These are phyloP conservation scores for Heterocephalus glaber DNA, from an alignment of 2,113 vertebrate species.

Conservation along the genomic window DNA sequence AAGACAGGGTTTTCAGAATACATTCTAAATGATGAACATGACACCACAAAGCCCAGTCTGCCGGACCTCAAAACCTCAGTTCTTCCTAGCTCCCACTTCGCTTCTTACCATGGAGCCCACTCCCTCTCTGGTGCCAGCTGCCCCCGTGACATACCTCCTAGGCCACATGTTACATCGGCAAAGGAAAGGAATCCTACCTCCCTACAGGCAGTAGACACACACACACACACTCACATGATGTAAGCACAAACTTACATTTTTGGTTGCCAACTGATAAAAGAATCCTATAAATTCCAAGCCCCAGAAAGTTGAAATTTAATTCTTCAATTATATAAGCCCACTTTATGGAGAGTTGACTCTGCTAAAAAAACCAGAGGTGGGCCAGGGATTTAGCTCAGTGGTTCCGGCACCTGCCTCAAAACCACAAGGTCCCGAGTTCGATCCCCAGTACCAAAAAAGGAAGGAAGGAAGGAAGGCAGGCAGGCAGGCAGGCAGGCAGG, in stretches of 20 bases:
- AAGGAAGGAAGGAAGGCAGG: too few species aligned
- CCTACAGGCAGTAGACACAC: neutral
- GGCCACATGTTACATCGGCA: neutral
- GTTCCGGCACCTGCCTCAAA: too few species aligned
- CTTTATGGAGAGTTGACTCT: neutral
- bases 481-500: too few species aligned
- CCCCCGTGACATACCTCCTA: neutral
- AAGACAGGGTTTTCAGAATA: neutral
- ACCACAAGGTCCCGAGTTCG: too few species aligned
- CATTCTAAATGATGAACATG: neutral
- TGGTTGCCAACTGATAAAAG: neutral
- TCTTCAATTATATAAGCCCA: neutral
- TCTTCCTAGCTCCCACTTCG: neutral
- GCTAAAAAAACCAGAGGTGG: neutral
- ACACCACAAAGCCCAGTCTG: neutral
- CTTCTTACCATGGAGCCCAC: neutral
- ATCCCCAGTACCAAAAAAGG: too few species aligned
- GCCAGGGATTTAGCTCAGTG: too few species aligned
- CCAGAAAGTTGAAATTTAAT: constrained; percentile 8
- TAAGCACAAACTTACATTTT: neutral
- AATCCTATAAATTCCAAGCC: neutral
- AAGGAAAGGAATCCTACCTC: neutral
- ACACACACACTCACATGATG: neutral
- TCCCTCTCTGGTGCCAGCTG: neutral
- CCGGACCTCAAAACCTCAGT: neutral